phyloP scores from a whole-genome alignment of 2,888 invertebrate genomes.

The Lepidocyrtoides sp. region DNA sequence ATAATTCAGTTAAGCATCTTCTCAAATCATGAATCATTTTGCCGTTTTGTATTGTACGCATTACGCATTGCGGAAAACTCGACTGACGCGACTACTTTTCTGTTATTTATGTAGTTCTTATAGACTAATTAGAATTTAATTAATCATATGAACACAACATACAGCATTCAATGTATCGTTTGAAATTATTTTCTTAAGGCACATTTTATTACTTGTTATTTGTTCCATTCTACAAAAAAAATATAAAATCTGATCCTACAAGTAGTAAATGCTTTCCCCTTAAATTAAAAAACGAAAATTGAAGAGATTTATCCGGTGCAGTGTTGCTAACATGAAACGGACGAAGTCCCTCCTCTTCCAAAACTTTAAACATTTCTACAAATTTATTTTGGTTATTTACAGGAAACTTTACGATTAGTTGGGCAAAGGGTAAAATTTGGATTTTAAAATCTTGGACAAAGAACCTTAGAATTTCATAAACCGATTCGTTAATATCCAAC shows the following conservation, averaged over 20 bases:
- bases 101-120: no score
- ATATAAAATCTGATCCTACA: conserved; percentile 45
- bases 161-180: no score
- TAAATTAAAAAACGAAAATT: conserved; percentile 52
- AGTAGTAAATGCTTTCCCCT: conserved; percentile 57
- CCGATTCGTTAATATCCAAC: conserved; percentile 6
- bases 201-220: no score
- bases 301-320: background rate
- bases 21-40: no score
- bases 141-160: no score
- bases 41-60: no score
- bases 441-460: conserved; percentile 24
- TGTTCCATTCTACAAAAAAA: no score
- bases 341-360: conserved; percentile 34
- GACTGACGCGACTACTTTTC: no score
- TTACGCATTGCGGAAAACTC: no score
- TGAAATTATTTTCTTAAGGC: no score
- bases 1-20: conserved; percentile 36
- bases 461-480: conserved; percentile 26
- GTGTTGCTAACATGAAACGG: background rate
- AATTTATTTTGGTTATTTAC: background rate
- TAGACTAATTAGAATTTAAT: no score
- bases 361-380: background rate
- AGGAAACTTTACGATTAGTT: conserved; percentile 43
- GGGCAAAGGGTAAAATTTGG: conserved; percentile 61